Evolutionary conservation across 2,113 vertebrate genomes (phyloP), one percentile per base, ranked within the genome.

Genomic region (Chaenogobius annularis): DNA sequence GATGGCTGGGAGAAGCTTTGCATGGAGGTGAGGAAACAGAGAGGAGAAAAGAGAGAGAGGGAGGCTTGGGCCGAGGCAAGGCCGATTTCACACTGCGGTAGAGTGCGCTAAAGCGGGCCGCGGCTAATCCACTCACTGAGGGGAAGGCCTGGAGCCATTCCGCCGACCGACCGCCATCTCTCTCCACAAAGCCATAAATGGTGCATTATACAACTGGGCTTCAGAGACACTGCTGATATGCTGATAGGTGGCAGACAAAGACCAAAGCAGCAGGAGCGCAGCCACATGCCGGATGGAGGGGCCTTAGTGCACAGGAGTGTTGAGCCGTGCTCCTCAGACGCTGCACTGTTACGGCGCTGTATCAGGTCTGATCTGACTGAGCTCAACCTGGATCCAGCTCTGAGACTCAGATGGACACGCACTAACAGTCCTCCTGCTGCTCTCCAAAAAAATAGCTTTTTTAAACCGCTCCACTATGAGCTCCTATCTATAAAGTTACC

Each of bases 1-100:
- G 93, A 94, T 93, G 92, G 93, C 91, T 73, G 87, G 86, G 91
- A 90, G 89, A 92, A 88, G 90, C 90, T 92, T 92, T 91, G 82
- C 86, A 86, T 87, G 80, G 80, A 88, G 83, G 87, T 90, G 86
- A 90, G 86, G 85, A 88, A 87, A 89, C 82, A 84, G 84, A 87
- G 76, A 79, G 85, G 61, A 66, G 43, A 55, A 40, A 13, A 46
- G 19, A 70, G 74, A 79, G 54, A 68, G 63, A 68, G 75, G 64
- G 74, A 61, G 82, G 72, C 59, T 73, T 79, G 68, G 79, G 88
- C 82, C 70, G 78, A 88, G 90, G 87, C 87, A 40, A 79, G 87
- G 88, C 86, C 78, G 91, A 93, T 94, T 94, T 94, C 91, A 93
- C 92, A 93, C 92, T 75, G 75, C 74, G 84, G 88, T 83, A 84